phyloP scores from a whole-genome alignment of 2,888 invertebrate species.

The Sinelater perroti region DNA sequence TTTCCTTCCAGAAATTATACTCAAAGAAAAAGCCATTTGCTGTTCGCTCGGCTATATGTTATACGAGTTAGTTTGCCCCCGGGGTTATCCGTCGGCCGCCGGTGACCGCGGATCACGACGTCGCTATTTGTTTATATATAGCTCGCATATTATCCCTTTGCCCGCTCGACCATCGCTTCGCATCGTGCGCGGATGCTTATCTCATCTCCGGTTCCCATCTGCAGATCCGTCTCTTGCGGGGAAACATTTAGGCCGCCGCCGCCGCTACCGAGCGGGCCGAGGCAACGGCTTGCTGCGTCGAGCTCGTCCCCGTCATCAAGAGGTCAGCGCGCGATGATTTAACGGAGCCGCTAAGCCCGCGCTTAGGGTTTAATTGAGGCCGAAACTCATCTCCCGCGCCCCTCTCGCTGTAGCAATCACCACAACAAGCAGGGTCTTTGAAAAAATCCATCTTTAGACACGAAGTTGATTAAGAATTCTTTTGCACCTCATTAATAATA shows the following conservation, averaged over 20 bases:
- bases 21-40: slow-evolving; percentile 57
- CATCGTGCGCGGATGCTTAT: slow-evolving; percentile 31
- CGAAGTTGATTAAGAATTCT: too few species aligned
- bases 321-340: slow-evolving; percentile 29
- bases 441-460: too few species aligned
- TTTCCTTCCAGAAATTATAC: slow-evolving; percentile 62
- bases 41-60: slow-evolving; percentile 52
- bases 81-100: slow-evolving; percentile 41
- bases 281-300: neutral
- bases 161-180: too few species aligned
- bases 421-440: slow-evolving; percentile 5
- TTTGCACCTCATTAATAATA: too few species aligned
- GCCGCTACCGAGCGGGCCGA: neutral
- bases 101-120: slow-evolving; percentile 43
- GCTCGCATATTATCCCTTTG: slow-evolving; percentile 38
- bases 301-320: slow-evolving; percentile 2
- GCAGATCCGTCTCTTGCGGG: slow-evolving; percentile 25
- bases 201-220: slow-evolving; percentile 29
- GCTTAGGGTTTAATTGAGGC: slow-evolving; percentile 34
- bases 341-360: slow-evolving; percentile 25
- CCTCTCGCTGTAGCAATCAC: slow-evolving; percentile 29
- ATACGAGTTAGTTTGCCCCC: slow-evolving; percentile 45
- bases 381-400: slow-evolving; percentile 33
- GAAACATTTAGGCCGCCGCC: too few species aligned
- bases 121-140: slow-evolving; percentile 41